Conservation (phyloP, 64 coral and sea anemone genomes). For the Actinia equina region DNA sequence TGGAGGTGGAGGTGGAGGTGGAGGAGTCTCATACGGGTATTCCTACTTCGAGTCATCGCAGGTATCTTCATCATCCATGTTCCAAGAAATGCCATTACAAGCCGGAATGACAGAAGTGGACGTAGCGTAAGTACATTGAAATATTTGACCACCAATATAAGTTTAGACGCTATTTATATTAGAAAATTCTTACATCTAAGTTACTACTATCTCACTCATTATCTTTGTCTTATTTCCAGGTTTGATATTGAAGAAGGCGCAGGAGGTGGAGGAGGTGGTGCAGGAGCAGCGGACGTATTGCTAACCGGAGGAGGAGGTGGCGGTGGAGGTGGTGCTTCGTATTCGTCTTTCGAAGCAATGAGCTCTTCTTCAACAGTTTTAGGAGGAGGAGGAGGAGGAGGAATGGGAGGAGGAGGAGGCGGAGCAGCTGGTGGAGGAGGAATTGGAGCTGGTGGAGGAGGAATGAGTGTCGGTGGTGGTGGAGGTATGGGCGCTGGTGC, state of each 20-base stretch:
- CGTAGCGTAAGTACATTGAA: neutral
- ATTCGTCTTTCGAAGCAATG: neutral
- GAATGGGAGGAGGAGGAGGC: neutral
- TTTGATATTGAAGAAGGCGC: slow-evolving; percentile 16
- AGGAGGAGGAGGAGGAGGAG: neutral
- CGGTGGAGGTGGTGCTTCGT: neutral
- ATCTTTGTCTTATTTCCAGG: neutral
- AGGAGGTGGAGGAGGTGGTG: neutral
- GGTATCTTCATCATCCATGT: neutral
- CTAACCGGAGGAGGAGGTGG: neutral
- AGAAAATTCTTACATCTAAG: too few relatives aligned
- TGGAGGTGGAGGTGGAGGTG: neutral
- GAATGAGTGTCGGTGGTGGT: neutral
- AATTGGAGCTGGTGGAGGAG: neutral
- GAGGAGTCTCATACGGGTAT: neutral
- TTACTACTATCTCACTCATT: neutral
- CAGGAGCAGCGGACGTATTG: neutral
- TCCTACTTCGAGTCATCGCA: slow-evolving; percentile 8
- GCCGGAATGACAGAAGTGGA: slow-evolving; percentile 10
- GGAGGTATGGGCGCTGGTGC: neutral
- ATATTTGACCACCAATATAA: neutral
- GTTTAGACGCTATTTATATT: neutral
- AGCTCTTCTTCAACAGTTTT: neutral
- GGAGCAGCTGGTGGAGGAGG: neutral
- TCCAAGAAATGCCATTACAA: slow-evolving; percentile 13